Percentiles rank a stretch among this genome's conserved stretches.
These are phyloP conservation scores for Aleiodes leptofemur DNA, from an alignment of 2,888 invertebrate species.

Conservation along the genomic window DNA sequence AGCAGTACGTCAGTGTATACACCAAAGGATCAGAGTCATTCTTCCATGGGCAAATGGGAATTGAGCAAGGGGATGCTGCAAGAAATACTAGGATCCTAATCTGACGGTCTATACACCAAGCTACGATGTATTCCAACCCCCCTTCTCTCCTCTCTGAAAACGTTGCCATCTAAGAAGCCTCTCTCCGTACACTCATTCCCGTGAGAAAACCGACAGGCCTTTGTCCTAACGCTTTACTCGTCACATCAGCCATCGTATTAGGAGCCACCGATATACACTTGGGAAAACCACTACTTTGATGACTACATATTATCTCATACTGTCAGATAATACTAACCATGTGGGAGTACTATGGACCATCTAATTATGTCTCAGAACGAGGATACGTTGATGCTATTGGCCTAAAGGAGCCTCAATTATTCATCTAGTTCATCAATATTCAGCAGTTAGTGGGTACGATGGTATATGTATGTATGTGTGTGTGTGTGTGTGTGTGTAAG, in stretches of 20 bases:
- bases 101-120: constrained; percentile 65
- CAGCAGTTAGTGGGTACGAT: constrained; percentile 7
- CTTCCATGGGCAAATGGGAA: constrained; percentile 63
- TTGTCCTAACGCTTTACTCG: constrained; percentile 55
- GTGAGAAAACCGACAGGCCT: constrained; percentile 46
- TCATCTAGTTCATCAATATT: constrained; percentile 17
- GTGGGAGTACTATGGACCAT: background rate
- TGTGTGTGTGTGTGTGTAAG: too few species aligned
- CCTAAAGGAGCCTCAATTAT: background rate
- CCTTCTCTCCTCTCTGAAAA: constrained; percentile 28
- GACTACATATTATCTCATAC: constrained; percentile 14
- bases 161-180: constrained; percentile 49
- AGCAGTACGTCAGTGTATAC: constrained; percentile 23
- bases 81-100: constrained; percentile 65
- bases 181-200: constrained; percentile 40
- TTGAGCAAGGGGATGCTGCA: constrained; percentile 42
- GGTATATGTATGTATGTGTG: too few species aligned
- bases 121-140: constrained; percentile 56
- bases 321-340: constrained; percentile 13
- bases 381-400: background rate
- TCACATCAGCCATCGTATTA: constrained; percentile 69
- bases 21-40: constrained; percentile 33
- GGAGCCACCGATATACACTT: constrained; percentile 63
- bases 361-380: constrained; percentile 25
- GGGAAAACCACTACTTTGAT: constrained; percentile 8